Percentiles rank a stretch among this genome's conserved stretches.
These are phyloP conservation scores for Oreochromis tanganicae DNA, from an alignment of 2,113 vertebrate genomes.

Conservation along the genomic window DNA sequence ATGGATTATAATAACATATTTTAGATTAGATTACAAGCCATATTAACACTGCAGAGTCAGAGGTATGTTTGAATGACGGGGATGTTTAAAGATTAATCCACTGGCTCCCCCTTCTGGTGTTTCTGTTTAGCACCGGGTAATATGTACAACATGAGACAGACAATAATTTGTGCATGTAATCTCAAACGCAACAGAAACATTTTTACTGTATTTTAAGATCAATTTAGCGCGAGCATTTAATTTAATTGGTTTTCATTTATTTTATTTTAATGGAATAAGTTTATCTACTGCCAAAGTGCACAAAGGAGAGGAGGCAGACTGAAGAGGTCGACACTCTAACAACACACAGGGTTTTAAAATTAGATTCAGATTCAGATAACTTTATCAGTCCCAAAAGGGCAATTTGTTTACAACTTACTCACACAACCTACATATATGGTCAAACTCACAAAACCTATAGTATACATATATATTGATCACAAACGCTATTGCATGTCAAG, in stretches of 20 bases:
- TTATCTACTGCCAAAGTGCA: background rate
- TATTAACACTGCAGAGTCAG: background rate
- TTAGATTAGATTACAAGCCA: background rate
- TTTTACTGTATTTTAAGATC: background rate
- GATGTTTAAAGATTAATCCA: background rate
- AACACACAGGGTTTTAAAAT: background rate
- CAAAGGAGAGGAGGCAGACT: background rate
- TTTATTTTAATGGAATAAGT: background rate
- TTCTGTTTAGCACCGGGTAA: background rate
- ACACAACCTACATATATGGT: background rate
- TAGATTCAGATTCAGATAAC: background rate
- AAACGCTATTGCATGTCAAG: background rate
- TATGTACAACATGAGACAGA: background rate
- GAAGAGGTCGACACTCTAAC: background rate
- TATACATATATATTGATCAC: background rate
- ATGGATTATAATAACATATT: background rate
- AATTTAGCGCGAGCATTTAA: background rate
- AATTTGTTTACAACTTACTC: background rate
- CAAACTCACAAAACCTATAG: background rate
- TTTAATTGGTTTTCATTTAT: background rate
- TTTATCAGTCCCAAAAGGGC: background rate
- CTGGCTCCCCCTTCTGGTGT: conserved; percentile 29
- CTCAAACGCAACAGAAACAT: background rate
- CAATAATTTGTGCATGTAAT: background rate
- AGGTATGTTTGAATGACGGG: background rate